Evolutionary conservation across 2,113 vertebrate species (phyloP), one percentile per base, ranked within the genome.

Genomic region (Anser cygnoides): DNA sequence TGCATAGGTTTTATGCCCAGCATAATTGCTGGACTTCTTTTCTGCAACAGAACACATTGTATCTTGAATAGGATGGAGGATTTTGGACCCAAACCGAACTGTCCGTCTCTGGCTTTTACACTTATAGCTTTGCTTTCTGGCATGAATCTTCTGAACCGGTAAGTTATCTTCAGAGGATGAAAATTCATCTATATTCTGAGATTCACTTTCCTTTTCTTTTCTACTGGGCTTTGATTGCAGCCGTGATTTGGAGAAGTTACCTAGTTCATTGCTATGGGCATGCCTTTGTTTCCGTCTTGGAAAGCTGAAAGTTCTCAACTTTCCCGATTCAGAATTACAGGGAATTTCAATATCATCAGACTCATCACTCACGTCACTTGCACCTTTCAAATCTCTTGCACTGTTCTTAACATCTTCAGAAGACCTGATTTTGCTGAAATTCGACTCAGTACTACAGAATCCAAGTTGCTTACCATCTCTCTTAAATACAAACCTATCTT

Each of bases 131-230:
- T 91, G 57, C 84, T 93, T 95, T 81, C 58, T 84, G 52, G 52
- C 33, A 87, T n/a, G 71, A 35, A 67, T 50, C 44, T 95, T 98
- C 91, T 95, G 94, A 54, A 55, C n/a, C 44, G 95, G 86, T 55
- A 86, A 84, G 71, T 98, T 96, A 26, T 99, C 99, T 57, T 99
- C 99, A 92, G 98, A 99, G 15, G 98, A 99, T 37, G 98, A 98
- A 96, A 98, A 98, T 21, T 96, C 96, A 67, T 98, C 97, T 73
- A 98, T 98, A 85, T 93, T 75, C 61, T 98, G 98, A n/a, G 97
- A 98, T 74, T 88, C 59, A 84, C 37, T 61, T 61, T 92, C 74
- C 43, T 77, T 59, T 67, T 68, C 57, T 75, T 39, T 39, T 59
- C 52, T 61, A 2, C 6, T 25, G 10, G 10, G 7, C 21, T 83